A percentile compares a stretch with the other conserved stretches of the same genome.
Evolutionary conservation across 2,797 vertebrate species (phyloP).

Genomic region (Pipistrellus pygmaeus): DNA sequence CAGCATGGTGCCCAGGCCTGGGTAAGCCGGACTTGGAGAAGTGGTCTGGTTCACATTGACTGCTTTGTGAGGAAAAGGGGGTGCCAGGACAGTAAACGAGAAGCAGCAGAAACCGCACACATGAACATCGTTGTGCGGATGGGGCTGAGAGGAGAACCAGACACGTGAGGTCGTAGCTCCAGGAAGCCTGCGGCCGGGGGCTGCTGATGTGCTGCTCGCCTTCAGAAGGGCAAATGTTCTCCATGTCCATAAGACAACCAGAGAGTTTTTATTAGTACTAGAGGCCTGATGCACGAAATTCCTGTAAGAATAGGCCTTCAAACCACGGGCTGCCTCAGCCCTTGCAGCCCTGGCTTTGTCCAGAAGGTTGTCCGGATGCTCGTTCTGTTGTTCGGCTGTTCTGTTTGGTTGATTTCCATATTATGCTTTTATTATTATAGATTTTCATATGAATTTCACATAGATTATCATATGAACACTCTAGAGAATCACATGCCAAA

Average conservation of each 20-base stretch:
- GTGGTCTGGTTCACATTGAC: neutral
- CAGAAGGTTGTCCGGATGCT: too few species aligned
- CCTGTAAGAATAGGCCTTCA: too few species aligned
- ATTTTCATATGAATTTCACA: neutral
- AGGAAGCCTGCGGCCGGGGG: neutral
- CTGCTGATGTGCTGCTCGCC: fast-evolving
- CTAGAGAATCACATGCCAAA: neutral
- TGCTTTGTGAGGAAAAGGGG: neutral
- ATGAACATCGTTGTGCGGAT: neutral
- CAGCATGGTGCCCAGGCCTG: neutral
- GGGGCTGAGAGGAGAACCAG: neutral
- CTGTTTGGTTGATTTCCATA: too few species aligned
- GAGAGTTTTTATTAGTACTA: neutral
- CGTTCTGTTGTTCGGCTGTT: too few species aligned
- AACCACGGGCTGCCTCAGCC: too few species aligned
- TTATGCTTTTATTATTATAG: too few species aligned
- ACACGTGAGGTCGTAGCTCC: neutral
- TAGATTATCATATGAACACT: neutral
- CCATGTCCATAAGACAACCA: neutral
- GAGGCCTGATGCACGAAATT: too few species aligned
- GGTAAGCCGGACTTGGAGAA: neutral
- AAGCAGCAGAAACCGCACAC: neutral
- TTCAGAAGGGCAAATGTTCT: neutral
- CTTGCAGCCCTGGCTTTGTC: too few species aligned
- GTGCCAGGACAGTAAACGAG: neutral